These are phyloP conservation scores for Neogale vison DNA, from an alignment of 2,113 vertebrate genomes.

Conservation along the genomic window DNA sequence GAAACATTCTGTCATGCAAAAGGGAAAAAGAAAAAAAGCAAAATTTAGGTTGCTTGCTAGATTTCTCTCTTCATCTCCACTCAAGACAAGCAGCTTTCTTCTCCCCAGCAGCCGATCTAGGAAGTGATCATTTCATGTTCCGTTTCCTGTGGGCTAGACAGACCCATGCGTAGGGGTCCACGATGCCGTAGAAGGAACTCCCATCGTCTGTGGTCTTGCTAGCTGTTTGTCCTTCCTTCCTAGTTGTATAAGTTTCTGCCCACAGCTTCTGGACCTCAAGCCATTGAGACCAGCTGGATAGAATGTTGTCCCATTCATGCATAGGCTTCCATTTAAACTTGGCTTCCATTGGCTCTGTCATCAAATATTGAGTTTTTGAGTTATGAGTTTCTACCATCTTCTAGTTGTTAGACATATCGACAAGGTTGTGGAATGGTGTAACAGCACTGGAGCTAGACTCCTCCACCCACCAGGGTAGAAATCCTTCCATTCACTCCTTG, in stretches of 20 bases:
- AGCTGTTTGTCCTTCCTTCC: not conserved
- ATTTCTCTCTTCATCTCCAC: not conserved
- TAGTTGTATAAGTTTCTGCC: not conserved
- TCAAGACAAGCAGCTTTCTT: not conserved
- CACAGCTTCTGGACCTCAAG: not conserved
- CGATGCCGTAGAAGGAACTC: not conserved
- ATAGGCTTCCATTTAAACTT: not conserved
- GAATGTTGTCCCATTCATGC: fast-evolving
- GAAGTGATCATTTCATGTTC: too few relatives aligned
- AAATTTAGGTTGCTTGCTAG: not conserved
- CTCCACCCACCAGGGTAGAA: fast-evolving
- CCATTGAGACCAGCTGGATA: not conserved
- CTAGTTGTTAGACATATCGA: too few relatives aligned
- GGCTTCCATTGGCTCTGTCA: not conserved
- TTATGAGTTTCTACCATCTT: not conserved
- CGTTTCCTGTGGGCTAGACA: not conserved
- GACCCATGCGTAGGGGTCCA: not conserved
- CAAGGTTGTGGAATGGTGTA: fast-evolving
- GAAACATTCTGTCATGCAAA: too few relatives aligned
- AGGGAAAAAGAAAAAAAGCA: too few relatives aligned
- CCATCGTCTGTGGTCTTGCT: fast-evolving
- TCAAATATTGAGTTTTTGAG: too few relatives aligned
- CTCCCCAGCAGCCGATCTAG: too few relatives aligned
- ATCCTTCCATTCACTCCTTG: not conserved
- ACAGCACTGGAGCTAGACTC: fast-evolving